A percentile compares a stretch with the other conserved stretches of the same genome.
phyloP scores from a whole-genome alignment of 2,888 invertebrate species.

The Prenolepis imparis region DNA sequence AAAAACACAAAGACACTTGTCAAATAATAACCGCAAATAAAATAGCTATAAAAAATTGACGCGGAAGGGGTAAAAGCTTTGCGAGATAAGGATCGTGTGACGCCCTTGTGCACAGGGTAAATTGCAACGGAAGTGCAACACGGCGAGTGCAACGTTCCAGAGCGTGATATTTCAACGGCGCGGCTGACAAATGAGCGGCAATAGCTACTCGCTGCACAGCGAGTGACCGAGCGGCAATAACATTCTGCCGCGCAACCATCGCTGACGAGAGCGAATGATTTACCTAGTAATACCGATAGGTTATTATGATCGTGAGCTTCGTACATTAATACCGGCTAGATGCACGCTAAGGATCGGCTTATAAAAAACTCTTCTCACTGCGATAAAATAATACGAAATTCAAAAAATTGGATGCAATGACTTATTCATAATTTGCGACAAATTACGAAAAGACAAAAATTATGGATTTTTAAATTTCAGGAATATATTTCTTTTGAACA shows the following conservation, averaged over 20 bases:
- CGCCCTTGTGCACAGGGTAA: conserved; percentile 58
- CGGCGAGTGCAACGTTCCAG: conserved; percentile 67
- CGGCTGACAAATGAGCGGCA: conserved; percentile 78
- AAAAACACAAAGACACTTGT: neutral
- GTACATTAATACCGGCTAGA: conserved; percentile 72
- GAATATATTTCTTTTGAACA: neutral
- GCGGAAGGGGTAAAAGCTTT: neutral
- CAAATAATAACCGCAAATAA: neutral
- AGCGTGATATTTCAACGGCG: conserved; percentile 75
- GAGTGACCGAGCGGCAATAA: conserved; percentile 66
- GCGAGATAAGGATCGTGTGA: conserved; percentile 58
- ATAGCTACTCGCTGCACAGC: conserved; percentile 75
- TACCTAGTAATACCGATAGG: conserved; percentile 74
- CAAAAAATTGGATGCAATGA: neutral
- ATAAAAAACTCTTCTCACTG: neutral
- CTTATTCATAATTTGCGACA: neutral
- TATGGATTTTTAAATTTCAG: neutral
- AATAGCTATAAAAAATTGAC: conserved; percentile 11
- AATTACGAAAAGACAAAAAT: neutral
- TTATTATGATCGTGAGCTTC: conserved; percentile 75
- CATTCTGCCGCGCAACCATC: conserved; percentile 70
- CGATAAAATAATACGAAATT: neutral
- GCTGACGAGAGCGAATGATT: conserved; percentile 72
- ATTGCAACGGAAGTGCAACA: conserved; percentile 65
- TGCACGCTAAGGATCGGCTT: conserved; percentile 57